phyloP scores from a whole-genome alignment of 1,140 invertebrate species.

The Asobara japonica region DNA sequence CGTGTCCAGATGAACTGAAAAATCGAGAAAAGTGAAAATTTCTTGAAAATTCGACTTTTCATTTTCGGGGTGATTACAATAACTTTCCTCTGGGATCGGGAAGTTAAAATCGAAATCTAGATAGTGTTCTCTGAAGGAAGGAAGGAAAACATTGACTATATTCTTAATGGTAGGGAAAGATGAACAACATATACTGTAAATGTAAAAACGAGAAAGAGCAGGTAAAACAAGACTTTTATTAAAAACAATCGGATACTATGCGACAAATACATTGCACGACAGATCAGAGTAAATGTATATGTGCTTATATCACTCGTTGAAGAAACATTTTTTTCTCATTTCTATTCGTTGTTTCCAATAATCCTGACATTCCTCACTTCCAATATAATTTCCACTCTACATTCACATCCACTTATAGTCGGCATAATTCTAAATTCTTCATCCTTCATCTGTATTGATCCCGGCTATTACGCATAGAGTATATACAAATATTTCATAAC shows the following conservation, averaged over 20 bases:
- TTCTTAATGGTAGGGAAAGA: too few relatives aligned
- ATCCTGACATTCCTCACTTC: neutral
- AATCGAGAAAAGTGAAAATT: too few relatives aligned
- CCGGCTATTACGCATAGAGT: conserved; percentile 12
- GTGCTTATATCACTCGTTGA: conserved; percentile 16
- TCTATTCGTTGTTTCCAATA: conserved; percentile 12
- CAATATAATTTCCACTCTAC: conserved; percentile 9
- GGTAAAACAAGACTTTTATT: conserved; percentile 11
- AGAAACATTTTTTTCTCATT: neutral
- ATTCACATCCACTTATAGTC: neutral
- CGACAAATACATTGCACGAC: conserved; percentile 15
- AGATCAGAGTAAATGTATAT: conserved; percentile 12
- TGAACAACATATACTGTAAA: too few relatives aligned
- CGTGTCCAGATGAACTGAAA: too few relatives aligned
- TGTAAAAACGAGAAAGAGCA: neutral
- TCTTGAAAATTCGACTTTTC: too few relatives aligned
- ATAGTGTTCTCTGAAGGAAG: too few relatives aligned
- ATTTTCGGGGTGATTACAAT: too few relatives aligned
- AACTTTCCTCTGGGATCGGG: too few relatives aligned
- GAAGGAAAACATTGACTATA: neutral
- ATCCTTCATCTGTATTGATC: neutral
- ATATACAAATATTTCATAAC: conserved; percentile 12
- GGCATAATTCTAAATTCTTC: conserved; percentile 1
- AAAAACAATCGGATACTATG: conserved; percentile 13
- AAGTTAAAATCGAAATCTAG: too few relatives aligned